Conservation (phyloP, 2,888 invertebrate genomes). For the Spilosoma lubricipeda region DNA sequence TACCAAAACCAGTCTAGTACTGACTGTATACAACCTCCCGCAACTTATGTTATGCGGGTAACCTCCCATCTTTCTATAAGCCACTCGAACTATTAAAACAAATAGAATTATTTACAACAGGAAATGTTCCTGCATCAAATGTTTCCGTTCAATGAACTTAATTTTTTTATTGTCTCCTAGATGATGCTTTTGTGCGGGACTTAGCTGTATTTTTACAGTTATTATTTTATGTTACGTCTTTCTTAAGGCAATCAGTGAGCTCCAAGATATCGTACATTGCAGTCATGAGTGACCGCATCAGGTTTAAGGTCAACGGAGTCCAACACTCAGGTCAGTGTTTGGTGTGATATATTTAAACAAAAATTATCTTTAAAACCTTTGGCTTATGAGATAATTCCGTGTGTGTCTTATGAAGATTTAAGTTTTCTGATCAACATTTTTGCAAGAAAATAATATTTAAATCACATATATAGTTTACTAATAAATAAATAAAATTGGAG, state of each 20-base stretch:
- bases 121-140: no score
- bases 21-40: not conserved
- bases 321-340: constrained; percentile 33
- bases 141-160: no score
- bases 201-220: not conserved
- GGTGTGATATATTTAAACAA: not conserved
- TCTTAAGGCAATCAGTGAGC: not conserved
- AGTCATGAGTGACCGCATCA: constrained; percentile 39
- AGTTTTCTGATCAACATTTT: no score
- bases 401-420: no score
- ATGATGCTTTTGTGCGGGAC: not conserved
- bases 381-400: no score
- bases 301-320: constrained; percentile 44
- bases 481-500: no score
- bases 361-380: not conserved
- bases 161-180: no score
- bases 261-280: constrained; percentile 4
- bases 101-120: no score
- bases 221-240: not conserved
- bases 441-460: no score
- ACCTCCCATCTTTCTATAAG: no score
- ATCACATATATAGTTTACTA: no score
- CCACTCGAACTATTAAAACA: no score
- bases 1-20: not conserved
- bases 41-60: not conserved